Base-by-base conservation (phyloP, 2,888 invertebrate genomes). In the Polyploca ridens region DNA sequence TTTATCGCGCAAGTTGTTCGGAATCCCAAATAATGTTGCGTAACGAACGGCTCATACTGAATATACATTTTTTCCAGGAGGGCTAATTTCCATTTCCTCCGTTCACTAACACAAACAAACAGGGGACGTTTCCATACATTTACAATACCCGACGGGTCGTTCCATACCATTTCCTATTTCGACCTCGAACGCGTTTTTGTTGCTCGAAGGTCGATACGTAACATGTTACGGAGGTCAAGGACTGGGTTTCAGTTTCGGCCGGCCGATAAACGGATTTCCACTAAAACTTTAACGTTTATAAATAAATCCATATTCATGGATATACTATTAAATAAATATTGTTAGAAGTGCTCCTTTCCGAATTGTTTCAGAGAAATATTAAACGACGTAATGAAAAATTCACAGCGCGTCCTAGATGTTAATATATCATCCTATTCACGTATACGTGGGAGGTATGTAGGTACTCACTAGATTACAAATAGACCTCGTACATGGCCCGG, bases 181-280 rank as follows among this genome's bases (percentile, higher is more conserved):
- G 66, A 70, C 69, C 66, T 69, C 69, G 69, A 64, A 54, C 54
- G 54, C 54, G 70, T 72, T 71, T 74, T 68, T 61, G 64, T 69
- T 65, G 54, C 54, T 54, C 16, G 54, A 78, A 81, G 76, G 82
- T 68, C 66, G 67, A 67, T 66, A 62, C 35, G 62, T 64, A 59
- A 33, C 49, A 54, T 54, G 54, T 54, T 63, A 62, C 67, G 35
- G 63, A 63, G 82, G 77, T 79, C 80, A 83, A 82, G 82, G 83
- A 62, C 73, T 73, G 33, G 61, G 69, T 70, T 77, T 69, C 75
- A 67, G 72, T 69, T 83, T 79, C 73, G 73, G 72, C 67, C 54
- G 49, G 27, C 54, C 54, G 54, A 49, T 63, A 41, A 58, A 54
- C 38, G 38, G 49, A 59, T 19, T n/a, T 10, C 10, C n/a, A 54